Evolutionary conservation across 1,140 invertebrate genomes (phyloP).

Genomic region (Tribolium madens): DNA sequence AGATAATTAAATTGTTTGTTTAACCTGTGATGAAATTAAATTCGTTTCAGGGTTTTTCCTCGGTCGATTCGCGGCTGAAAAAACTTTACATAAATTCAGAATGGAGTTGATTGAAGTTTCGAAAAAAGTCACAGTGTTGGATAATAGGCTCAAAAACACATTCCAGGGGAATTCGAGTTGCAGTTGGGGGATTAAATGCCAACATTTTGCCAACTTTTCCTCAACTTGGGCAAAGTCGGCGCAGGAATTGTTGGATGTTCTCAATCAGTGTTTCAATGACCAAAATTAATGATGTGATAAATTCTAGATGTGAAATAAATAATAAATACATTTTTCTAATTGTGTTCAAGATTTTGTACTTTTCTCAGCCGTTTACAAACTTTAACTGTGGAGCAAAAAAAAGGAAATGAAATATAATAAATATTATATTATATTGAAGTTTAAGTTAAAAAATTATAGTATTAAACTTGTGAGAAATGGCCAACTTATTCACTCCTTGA

Average conservation of each 20-base stretch:
- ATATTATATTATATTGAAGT: no score
- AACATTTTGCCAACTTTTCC: conserved; percentile 28
- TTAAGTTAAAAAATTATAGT: no score
- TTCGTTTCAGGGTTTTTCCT: conserved; percentile 64
- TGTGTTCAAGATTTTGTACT: no score
- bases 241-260: conserved; percentile 6
- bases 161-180: conserved; percentile 17
- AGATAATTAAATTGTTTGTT: conserved; percentile 20
- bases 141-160: conserved; percentile 42
- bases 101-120: conserved; percentile 40
- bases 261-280: conserved; percentile 28
- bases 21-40: not conserved
- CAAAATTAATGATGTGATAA: no score
- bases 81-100: conserved; percentile 54
- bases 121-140: conserved; percentile 38
- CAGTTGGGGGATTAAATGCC: conserved; percentile 27
- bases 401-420: no score
- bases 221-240: not conserved
- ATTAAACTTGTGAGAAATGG: no score
- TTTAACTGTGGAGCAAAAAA: no score
- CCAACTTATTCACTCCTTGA: no score
- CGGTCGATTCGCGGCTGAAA: conserved; percentile 65
- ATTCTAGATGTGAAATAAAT: no score
- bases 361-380: no score
- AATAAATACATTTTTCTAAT: no score